Evolutionary conservation across 1,140 invertebrate genomes (phyloP).

Genomic region (Bicyclus anynana): DNA sequence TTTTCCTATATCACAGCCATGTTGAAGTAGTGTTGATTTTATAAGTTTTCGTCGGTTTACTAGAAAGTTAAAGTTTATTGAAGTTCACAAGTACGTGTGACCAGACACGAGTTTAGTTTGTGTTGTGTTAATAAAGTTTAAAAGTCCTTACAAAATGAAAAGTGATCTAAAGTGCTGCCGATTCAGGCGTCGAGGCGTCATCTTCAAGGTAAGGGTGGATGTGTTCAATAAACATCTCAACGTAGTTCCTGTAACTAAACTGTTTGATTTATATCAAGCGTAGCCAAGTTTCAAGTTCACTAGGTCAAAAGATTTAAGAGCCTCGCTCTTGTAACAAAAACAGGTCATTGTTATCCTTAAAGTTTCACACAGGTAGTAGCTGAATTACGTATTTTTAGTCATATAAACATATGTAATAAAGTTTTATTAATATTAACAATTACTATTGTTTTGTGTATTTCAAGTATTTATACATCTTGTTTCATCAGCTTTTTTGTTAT

Average conservation of each 20-base stretch:
- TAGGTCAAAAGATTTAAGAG: background rate
- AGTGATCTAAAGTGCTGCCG: conserved; percentile 73
- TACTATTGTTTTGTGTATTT: background rate
- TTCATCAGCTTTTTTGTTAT: conserved; percentile 6
- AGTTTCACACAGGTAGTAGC: background rate
- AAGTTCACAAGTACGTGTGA: conserved; percentile 73
- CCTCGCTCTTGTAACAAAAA: background rate
- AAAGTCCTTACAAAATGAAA: conserved; percentile 72
- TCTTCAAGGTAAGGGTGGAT: conserved; percentile 73
- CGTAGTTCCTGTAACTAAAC: conserved; percentile 43
- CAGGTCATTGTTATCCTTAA: background rate
- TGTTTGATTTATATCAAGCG: conserved; percentile 7
- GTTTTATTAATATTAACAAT: background rate
- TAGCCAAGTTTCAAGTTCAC: background rate
- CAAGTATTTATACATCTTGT: background rate
- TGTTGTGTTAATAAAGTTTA: conserved; percentile 72
- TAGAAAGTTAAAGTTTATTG: conserved; percentile 66
- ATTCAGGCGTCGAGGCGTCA: conserved; percentile 70
- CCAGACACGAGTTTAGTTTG: conserved; percentile 72
- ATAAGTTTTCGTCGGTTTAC: conserved; percentile 71
- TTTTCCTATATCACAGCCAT: conserved; percentile 75
- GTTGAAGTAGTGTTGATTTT: conserved; percentile 77
- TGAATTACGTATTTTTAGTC: background rate
- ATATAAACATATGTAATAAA: background rate
- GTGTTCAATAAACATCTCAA: conserved; percentile 72